Evolutionary conservation across 2,888 invertebrate species (phyloP), one percentile per base, ranked within the genome.

Genomic region (Eudasyphora cyanicolor): DNA sequence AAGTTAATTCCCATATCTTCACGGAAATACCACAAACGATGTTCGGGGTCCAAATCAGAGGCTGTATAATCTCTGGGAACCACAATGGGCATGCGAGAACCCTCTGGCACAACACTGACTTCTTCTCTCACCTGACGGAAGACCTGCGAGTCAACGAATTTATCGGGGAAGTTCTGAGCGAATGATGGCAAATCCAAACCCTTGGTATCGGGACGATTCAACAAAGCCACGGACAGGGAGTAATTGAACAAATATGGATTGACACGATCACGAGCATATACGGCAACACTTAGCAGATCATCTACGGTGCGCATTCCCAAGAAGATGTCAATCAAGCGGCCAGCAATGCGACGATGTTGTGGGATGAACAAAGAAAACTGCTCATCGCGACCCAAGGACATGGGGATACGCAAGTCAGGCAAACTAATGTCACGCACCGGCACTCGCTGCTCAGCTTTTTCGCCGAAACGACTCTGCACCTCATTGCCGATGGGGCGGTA

Each of bases 231-330:
- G 0, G 96, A 95, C 32, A 95, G 93, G 27, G 95, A 95, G 89
- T 97, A 97, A 90, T 96, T 95, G 92, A 96, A 97, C 87, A 97
- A 91, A 85, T 95, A 95, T 0, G 97, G 95, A 91, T 97, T 97
- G 6, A 97, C 92, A 51, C 95, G 94, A 86, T 95, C 95, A 54
- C 96, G 93, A 42, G 95, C 94, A 88, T 93, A 96, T 14, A 95
- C 95, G 51, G 96, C 94, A 32, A 95, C 67, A 94, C 94, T 81
- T 87, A 94, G 92, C 81, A 97, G 93, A 85, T 96, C 96, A 0
- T 96, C 95, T 7, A 95, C 90, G 62, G 94, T 94, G 54, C 95
- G 93, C 94, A 96, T 94, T 21, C 94, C 96, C 93, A 95, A 92
- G 81, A 96, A 95, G 60, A 95, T 93, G 80, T 95, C 94, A 79